Conservation (phyloP, 1,140 invertebrate genomes). For the Ostrea edulis region DNA sequence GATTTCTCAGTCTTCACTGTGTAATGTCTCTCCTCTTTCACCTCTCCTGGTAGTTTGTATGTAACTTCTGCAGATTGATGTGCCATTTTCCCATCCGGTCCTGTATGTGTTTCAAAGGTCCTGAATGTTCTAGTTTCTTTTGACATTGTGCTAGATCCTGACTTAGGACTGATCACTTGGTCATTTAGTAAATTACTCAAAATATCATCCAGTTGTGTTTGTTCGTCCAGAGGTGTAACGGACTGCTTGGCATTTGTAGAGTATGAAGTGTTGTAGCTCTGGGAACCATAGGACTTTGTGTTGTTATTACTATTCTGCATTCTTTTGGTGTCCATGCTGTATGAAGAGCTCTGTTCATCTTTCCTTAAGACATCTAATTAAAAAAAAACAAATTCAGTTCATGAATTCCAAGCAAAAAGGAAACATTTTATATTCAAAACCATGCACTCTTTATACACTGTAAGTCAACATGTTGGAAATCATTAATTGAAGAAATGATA, state of each 20-base stretch:
- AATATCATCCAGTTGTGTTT: slow-evolving; percentile 76
- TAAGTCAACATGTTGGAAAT: not conserved
- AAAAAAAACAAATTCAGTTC: not conserved
- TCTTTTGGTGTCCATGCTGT: slow-evolving; percentile 5
- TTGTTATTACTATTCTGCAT: slow-evolving; percentile 18
- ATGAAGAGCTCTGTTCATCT: not conserved
- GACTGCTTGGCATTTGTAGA: slow-evolving; percentile 57
- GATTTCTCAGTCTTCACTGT: slow-evolving; percentile 63
- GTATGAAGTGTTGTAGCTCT: slow-evolving; percentile 54
- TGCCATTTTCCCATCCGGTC: slow-evolving; percentile 64
- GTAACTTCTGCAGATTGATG: slow-evolving; percentile 72
- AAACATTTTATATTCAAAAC: not conserved
- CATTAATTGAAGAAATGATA: not conserved
- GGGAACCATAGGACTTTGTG: slow-evolving; percentile 30
- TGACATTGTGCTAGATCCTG: slow-evolving; percentile 61
- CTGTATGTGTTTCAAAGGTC: slow-evolving; percentile 62
- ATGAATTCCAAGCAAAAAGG: not conserved
- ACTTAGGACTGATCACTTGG: slow-evolving; percentile 66
- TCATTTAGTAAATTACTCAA: slow-evolving; percentile 77
- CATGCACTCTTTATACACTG: not conserved
- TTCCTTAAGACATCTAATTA: not conserved
- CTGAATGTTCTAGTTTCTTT: slow-evolving; percentile 71
- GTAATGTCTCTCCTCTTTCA: slow-evolving; percentile 69
- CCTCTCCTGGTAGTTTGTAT: slow-evolving; percentile 70
- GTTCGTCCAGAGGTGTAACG: slow-evolving; percentile 71